These are phyloP conservation scores for Pelusios castaneus DNA, from an alignment of 2,113 vertebrate genomes.

Conservation along the genomic window DNA sequence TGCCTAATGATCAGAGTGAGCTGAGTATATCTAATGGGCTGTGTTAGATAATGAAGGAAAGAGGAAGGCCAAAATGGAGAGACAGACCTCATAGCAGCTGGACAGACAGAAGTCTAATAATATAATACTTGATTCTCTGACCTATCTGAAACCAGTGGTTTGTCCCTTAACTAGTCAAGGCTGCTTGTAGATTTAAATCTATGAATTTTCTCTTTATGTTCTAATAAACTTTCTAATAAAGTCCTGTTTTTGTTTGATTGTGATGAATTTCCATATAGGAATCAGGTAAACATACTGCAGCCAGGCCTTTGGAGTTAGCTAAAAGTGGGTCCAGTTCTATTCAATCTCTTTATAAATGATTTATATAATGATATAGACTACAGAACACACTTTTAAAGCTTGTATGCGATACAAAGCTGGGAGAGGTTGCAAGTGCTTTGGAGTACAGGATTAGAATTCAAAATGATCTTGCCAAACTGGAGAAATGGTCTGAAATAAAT, in stretches of 20 bases:
- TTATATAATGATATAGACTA: too few species aligned
- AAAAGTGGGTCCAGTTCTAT: too few species aligned
- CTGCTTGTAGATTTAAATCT: background rate
- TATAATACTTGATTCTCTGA: background rate
- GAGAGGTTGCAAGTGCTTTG: too few species aligned
- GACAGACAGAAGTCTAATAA: background rate
- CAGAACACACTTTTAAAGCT: too few species aligned
- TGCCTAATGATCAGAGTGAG: background rate
- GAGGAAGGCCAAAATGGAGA: background rate
- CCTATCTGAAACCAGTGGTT: background rate
- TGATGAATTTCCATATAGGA: too few species aligned
- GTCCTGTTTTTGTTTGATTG: accelerated
- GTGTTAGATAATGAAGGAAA: background rate
- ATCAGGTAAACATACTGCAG: too few species aligned
- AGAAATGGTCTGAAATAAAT: too few species aligned
- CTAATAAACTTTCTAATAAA: background rate
- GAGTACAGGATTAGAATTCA: too few species aligned
- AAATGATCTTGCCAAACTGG: too few species aligned
- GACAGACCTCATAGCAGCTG: background rate
- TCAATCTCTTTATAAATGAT: too few species aligned
- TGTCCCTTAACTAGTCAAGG: background rate
- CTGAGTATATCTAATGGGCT: accelerated
- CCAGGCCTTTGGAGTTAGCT: too few species aligned
- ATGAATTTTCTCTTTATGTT: background rate
- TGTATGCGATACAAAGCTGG: too few species aligned